A percentile compares a stretch with the other conserved stretches of the same genome.
Evolutionary conservation across 2,888 invertebrate species (phyloP).

Genomic region (Melanotus villosus): DNA sequence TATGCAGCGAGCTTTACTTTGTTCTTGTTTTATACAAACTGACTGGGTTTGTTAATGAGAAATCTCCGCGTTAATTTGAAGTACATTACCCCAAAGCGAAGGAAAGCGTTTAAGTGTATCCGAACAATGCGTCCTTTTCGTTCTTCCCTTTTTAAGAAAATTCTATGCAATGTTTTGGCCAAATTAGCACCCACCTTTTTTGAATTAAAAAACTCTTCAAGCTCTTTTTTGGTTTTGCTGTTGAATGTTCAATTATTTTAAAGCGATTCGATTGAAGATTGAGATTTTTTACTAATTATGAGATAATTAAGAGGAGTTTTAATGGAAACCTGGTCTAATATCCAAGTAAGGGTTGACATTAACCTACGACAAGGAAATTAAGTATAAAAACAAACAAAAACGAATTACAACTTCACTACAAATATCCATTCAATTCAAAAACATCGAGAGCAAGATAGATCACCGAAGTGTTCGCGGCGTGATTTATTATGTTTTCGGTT

Average conservation of each 20-base stretch:
- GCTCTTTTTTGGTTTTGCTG: no score
- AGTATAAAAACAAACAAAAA: constrained; percentile 13
- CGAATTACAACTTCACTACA: constrained; percentile 20
- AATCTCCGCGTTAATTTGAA: constrained; percentile 19
- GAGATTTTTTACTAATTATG: no score
- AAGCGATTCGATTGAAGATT: no score
- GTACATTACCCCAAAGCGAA: constrained; percentile 2
- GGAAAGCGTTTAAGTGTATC: constrained; percentile 2
- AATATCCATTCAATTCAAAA: constrained; percentile 18
- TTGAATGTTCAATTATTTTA: no score
- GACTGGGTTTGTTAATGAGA: constrained; percentile 14
- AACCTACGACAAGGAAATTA: no score
- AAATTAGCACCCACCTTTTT: constrained; percentile 3
- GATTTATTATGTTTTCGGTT: constrained; percentile 48
- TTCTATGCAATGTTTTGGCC: not conserved
- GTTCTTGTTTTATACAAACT: constrained; percentile 7
- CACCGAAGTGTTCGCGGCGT: constrained; percentile 29
- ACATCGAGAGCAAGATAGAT: constrained; percentile 20
- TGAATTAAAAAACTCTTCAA: no score
- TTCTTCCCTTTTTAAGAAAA: not conserved
- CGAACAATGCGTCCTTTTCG: constrained; percentile 14
- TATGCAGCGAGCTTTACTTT: not conserved
- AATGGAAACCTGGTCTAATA: no score
- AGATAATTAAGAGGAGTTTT: no score
- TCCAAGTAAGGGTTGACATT: no score